Percentiles rank a stretch among this genome's conserved stretches.
phyloP scores from a whole-genome alignment of 1,140 invertebrate species.

The Diploscapter pachys region DNA sequence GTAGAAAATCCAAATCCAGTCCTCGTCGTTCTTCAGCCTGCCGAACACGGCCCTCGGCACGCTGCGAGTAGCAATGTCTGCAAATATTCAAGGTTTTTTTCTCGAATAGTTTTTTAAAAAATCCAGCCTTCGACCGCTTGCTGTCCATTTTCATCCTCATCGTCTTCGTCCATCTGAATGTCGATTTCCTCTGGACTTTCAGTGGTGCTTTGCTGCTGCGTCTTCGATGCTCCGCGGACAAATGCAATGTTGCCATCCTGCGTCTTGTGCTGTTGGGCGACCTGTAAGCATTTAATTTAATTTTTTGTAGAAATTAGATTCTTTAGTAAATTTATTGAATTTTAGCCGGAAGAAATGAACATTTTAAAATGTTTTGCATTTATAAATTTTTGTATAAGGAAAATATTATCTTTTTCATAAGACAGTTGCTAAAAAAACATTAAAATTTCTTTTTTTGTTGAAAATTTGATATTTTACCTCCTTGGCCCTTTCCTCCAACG shows the following conservation, averaged over 20 bases:
- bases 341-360: too few species aligned
- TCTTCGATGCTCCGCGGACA: constrained; percentile 52
- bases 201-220: constrained; percentile 43
- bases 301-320: too few species aligned
- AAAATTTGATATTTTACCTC: constrained; percentile 16
- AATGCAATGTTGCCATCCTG: constrained; percentile 47
- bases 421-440: too few species aligned
- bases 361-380: neutral
- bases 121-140: neutral
- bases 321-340: too few species aligned
- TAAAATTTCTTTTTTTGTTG: too few species aligned
- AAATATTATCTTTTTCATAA: too few species aligned
- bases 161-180: constrained; percentile 51
- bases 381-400: too few species aligned
- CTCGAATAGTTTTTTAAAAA: neutral
- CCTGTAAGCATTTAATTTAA: too few species aligned
- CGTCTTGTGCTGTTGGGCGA: constrained; percentile 7
- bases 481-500: constrained; percentile 48
- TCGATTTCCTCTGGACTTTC: constrained; percentile 59
- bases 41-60: constrained; percentile 27
- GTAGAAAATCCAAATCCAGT: neutral
- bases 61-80: constrained; percentile 19
- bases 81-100: neutral
- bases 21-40: constrained; percentile 7
- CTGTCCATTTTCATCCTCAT: constrained; percentile 41